phyloP scores from a whole-genome alignment of 2,113 vertebrate genomes.

The Speoplatyrhinus poulsoni region DNA sequence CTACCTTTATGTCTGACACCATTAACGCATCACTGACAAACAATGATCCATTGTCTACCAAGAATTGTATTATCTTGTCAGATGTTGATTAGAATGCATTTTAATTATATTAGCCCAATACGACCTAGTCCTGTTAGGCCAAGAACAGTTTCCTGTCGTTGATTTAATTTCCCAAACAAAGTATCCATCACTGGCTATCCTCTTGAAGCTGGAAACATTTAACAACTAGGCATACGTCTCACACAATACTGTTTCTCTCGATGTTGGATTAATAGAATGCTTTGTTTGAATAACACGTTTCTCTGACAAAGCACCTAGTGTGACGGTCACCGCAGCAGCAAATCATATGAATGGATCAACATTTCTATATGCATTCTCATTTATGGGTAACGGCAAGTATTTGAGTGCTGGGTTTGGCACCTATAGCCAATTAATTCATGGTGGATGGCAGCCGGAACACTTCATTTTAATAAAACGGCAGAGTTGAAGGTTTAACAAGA shows the following conservation, averaged over 20 bases:
- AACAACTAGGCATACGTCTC: not conserved
- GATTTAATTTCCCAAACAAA: slow-evolving; percentile 9
- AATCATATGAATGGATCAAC: not conserved
- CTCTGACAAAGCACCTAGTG: too few relatives aligned
- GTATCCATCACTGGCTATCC: not conserved
- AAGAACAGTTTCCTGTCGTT: slow-evolving; percentile 2
- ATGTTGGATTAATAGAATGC: not conserved
- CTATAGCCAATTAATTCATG: too few relatives aligned
- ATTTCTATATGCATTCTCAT: too few relatives aligned
- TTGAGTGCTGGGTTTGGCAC: too few relatives aligned
- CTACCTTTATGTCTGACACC: slow-evolving; percentile 28
- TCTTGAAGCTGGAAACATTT: too few relatives aligned
- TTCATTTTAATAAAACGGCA: too few relatives aligned
- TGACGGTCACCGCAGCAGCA: not conserved
- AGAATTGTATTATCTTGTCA: slow-evolving; percentile 18
- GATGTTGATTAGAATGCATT: slow-evolving; percentile 21
- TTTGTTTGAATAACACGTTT: not conserved
- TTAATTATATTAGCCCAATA: slow-evolving; percentile 8
- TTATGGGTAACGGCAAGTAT: too few relatives aligned
- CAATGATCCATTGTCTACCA: slow-evolving; percentile 17
- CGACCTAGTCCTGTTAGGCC: not conserved
- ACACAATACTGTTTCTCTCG: not conserved
- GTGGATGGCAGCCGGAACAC: too few relatives aligned
- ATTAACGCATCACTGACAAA: not conserved
- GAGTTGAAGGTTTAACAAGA: too few relatives aligned